phyloP scores from a whole-genome alignment of 2,113 vertebrate genomes.

The Scatophagus argus region DNA sequence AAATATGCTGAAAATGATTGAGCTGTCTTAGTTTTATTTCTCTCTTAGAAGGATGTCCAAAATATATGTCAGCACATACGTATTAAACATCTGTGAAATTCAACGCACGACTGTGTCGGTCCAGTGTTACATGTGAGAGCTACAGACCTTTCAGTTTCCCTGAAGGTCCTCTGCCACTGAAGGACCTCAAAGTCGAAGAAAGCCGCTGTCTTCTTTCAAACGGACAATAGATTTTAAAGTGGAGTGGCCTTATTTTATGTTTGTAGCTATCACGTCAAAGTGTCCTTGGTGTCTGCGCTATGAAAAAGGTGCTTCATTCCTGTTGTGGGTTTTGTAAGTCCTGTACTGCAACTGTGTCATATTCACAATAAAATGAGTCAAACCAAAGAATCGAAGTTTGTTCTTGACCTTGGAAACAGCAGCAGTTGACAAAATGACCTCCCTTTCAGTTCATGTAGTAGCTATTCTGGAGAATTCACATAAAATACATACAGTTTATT shows the following conservation, averaged over 20 bases:
- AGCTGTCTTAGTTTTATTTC: background rate
- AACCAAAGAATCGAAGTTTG: background rate
- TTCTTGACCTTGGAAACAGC: slow-evolving; percentile 10
- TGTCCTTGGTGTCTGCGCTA: slow-evolving; percentile 38
- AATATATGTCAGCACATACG: background rate
- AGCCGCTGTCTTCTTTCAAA: slow-evolving; percentile 57
- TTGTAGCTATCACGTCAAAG: slow-evolving; percentile 43
- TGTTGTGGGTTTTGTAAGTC: slow-evolving; percentile 35
- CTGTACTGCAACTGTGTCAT: slow-evolving; percentile 54
- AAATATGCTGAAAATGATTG: background rate
- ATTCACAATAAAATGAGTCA: slow-evolving; percentile 53
- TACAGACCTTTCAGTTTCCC: background rate
- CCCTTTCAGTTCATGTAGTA: background rate
- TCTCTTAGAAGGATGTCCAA: background rate
- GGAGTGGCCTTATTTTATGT: slow-evolving; percentile 72
- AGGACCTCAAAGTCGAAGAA: slow-evolving; percentile 8
- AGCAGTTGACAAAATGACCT: background rate
- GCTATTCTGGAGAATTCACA: background rate
- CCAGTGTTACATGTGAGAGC: background rate
- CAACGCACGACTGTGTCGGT: background rate
- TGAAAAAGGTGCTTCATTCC: slow-evolving; percentile 18
- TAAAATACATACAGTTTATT: background rate
- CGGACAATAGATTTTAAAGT: slow-evolving; percentile 55
- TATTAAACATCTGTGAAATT: background rate
- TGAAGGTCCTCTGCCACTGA: slow-evolving; percentile 7